Percentiles rank a stretch among this genome's conserved stretches.
Conservation (phyloP, 2,113 vertebrate species). For the Microtus pennsylvanicus region DNA sequence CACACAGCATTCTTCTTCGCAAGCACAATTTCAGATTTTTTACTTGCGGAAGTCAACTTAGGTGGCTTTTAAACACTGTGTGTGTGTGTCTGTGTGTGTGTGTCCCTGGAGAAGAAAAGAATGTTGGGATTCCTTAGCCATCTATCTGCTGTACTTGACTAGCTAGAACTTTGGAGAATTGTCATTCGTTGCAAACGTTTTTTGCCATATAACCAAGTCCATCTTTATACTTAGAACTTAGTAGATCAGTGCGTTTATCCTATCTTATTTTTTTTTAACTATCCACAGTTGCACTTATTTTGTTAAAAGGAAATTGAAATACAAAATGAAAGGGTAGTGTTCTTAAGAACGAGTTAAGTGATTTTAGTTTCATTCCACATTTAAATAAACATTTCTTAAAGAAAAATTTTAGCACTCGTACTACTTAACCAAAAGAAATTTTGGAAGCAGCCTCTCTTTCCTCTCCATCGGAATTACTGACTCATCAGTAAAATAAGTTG, state of each 20-base stretch:
- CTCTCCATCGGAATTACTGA: background rate
- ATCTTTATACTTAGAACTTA: slow-evolving; percentile 31
- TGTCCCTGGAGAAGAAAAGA: slow-evolving; percentile 26
- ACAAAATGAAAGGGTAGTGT: slow-evolving; percentile 10
- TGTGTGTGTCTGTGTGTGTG: background rate
- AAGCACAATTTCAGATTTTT: background rate
- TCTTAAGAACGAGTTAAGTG: slow-evolving; percentile 29
- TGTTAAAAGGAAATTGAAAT: slow-evolving; percentile 44
- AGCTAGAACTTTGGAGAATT: slow-evolving; percentile 32
- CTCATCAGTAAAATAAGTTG: slow-evolving; percentile 8
- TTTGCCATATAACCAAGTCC: background rate
- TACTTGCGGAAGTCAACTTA: background rate
- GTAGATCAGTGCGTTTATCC: slow-evolving; percentile 35
- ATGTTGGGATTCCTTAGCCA: background rate
- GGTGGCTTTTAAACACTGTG: slow-evolving; percentile 9
- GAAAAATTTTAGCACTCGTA: background rate
- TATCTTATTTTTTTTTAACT: slow-evolving; percentile 13
- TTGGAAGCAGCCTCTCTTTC: slow-evolving; percentile 45
- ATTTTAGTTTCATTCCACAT: slow-evolving; percentile 41
- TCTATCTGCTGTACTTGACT: slow-evolving; percentile 27
- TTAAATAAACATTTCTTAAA: slow-evolving; percentile 54
- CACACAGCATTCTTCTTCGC: background rate
- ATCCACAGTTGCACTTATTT: background rate
- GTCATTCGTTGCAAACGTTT: background rate
- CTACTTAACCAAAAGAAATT: slow-evolving; percentile 31